Conservation (phyloP, 2,113 vertebrate species). For the Tetraodon nigroviridis region DNA sequence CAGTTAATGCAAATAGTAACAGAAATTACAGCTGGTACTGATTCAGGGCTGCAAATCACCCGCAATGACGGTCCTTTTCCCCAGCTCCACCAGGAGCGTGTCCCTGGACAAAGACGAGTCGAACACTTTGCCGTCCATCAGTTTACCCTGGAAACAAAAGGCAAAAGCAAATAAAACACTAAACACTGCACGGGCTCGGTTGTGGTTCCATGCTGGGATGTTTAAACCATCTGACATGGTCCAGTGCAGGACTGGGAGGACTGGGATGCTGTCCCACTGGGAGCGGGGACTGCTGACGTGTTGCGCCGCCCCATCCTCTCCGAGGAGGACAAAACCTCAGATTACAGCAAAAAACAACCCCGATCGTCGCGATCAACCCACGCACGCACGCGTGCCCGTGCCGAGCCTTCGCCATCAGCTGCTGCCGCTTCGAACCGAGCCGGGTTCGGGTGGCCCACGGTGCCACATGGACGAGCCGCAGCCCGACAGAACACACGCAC, state of each 20-base stretch:
- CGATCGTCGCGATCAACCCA: no score
- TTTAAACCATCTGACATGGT: not conserved
- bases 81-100: slow-evolving; percentile 88
- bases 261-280: not conserved
- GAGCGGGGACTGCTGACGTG: slow-evolving; percentile 83
- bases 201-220: not conserved
- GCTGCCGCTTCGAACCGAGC: no score
- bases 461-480: slow-evolving; percentile 61
- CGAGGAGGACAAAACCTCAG: slow-evolving; percentile 1
- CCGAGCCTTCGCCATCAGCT: no score
- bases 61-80: slow-evolving; percentile 89
- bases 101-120: slow-evolving; percentile 88
- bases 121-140: slow-evolving; percentile 86
- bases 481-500: slow-evolving; percentile 1
- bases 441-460: slow-evolving; percentile 12
- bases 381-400: no score
- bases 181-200: not conserved
- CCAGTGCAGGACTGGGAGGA: not conserved
- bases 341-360: not conserved
- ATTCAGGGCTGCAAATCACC: slow-evolving; percentile 66
- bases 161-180: not conserved
- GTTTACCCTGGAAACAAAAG: slow-evolving; percentile 77
- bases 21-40: not conserved
- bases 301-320: slow-evolving; percentile 62
- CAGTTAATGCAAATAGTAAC: no score